Percentiles rank a stretch among this genome's conserved stretches.
Conservation (phyloP, 2,113 vertebrate species). For the Megalops atlanticus region DNA sequence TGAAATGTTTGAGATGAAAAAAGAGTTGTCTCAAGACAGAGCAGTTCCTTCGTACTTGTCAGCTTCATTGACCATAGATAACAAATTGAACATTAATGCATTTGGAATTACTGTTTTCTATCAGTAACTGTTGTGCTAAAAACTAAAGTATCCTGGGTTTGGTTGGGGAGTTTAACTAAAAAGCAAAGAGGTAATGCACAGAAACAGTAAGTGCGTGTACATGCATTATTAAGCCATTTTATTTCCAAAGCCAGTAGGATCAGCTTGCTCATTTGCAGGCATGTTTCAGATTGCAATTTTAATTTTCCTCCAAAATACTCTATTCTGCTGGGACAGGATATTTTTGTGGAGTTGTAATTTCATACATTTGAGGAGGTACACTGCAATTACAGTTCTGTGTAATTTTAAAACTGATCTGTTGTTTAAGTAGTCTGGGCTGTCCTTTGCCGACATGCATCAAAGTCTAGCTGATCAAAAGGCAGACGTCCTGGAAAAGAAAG, state of each 20-base stretch:
- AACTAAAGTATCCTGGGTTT: neutral
- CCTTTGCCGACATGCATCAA: neutral
- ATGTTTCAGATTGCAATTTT: neutral
- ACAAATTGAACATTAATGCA: slow-evolving; percentile 28
- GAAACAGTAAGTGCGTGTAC: neutral
- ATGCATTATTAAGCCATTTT: neutral
- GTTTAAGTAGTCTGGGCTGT: neutral
- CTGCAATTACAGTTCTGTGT: neutral
- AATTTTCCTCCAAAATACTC: neutral
- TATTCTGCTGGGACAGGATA: neutral
- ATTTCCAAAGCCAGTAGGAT: neutral
- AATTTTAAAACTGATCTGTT: neutral
- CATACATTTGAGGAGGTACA: neutral
- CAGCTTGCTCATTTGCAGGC: neutral
- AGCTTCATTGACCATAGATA: slow-evolving; percentile 31
- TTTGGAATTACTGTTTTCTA: slow-evolving; percentile 13
- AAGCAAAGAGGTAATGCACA: neutral
- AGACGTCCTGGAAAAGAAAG: neutral
- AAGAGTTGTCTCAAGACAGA: neutral
- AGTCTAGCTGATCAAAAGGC: neutral
- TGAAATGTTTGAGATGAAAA: slow-evolving; percentile 21
- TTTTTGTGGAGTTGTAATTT: neutral
- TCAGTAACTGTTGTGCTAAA: slow-evolving; percentile 7
- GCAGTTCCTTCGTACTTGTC: slow-evolving; percentile 18
- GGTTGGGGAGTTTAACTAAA: neutral